phyloP scores from a whole-genome alignment of 2,888 invertebrate genomes.

The Malthinus flaveolus region DNA sequence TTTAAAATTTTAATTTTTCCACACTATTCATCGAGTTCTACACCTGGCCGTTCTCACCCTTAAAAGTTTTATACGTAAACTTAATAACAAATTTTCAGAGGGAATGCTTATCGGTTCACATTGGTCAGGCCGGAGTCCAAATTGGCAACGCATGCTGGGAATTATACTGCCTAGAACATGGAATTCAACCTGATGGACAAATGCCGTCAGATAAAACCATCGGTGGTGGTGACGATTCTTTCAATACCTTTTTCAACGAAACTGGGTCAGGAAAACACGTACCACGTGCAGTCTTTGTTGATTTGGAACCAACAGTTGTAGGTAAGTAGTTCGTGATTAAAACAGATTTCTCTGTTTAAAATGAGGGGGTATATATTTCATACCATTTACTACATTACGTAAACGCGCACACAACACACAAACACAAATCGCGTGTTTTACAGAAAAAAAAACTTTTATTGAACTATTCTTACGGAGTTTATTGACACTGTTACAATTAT shows the following conservation, averaged over 20 bases:
- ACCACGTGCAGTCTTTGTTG: constrained; percentile 86
- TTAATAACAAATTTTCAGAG: constrained; percentile 59
- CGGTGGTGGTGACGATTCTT: constrained; percentile 75
- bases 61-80: background rate
- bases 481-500: too few relatives aligned
- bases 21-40: too few relatives aligned
- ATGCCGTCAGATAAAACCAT: constrained; percentile 83
- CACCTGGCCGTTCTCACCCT: background rate
- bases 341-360: too few relatives aligned
- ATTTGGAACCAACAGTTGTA: constrained; percentile 91
- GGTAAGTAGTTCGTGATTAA: constrained; percentile 58
- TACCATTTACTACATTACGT: too few relatives aligned
- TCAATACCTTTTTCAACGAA: constrained; percentile 79
- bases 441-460: too few relatives aligned
- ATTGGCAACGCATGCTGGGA: constrained; percentile 90
- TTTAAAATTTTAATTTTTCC: too few relatives aligned
- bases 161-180: constrained; percentile 79
- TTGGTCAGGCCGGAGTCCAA: constrained; percentile 85
- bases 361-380: too few relatives aligned
- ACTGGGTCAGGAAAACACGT: constrained; percentile 82
- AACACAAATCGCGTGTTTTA: too few relatives aligned
- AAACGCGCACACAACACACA: too few relatives aligned
- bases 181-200: constrained; percentile 81
- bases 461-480: too few relatives aligned
- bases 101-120: constrained; percentile 86